phyloP scores from a whole-genome alignment of 1,140 invertebrate genomes.

The Drosophila mojavensis region DNA sequence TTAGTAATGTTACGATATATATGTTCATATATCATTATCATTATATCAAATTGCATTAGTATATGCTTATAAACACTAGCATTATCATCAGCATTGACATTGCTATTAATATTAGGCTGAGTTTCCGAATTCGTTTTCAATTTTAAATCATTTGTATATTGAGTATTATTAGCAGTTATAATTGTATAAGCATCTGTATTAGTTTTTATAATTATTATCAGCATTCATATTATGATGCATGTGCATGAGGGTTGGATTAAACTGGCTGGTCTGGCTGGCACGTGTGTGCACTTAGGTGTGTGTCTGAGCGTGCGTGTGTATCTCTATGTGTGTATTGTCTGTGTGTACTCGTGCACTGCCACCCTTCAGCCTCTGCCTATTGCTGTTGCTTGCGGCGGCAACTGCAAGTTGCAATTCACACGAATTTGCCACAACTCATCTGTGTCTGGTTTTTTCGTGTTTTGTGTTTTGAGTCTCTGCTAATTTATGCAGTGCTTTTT shows the following conservation, averaged over 20 bases:
- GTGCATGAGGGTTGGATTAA: conserved; percentile 4
- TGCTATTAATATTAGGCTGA: no score
- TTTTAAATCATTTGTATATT: no score
- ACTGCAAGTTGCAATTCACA: conserved; percentile 29
- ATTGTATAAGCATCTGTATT: background rate
- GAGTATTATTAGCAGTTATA: no score
- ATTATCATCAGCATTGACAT: no score
- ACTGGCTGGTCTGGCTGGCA: conserved; percentile 14
- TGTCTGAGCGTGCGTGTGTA: background rate
- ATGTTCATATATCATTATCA: no score
- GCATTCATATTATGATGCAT: background rate
- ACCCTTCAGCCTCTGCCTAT: conserved; percentile 8
- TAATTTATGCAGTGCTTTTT: conserved; percentile 48
- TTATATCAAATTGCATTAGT: no score
- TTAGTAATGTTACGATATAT: no score
- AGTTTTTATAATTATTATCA: background rate
- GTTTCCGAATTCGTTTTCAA: no score
- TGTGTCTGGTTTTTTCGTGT: conserved; percentile 4
- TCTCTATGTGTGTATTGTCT: background rate
- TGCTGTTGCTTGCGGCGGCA: conserved; percentile 2
- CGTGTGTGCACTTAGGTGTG: background rate
- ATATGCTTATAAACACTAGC: no score
- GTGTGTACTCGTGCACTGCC: conserved; percentile 3
- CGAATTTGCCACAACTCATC: conserved; percentile 8
- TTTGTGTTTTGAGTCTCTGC: conserved; percentile 11